Conservation (phyloP, 2,113 vertebrate genomes). For the Garra rufa region DNA sequence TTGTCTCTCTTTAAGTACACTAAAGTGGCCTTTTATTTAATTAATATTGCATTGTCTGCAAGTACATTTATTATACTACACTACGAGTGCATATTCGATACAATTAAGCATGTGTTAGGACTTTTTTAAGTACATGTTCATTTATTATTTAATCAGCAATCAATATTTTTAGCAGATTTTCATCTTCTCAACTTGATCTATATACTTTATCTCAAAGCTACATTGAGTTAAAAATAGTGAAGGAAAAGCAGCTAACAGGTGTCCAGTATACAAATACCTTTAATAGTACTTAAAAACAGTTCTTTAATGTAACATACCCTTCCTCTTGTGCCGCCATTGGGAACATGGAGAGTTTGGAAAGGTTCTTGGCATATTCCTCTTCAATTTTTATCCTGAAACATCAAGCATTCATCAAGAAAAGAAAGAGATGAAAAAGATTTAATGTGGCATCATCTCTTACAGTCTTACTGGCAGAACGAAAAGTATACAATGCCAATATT, state of each 20-base stretch:
- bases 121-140: not conserved
- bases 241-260: not conserved
- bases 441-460: not conserved
- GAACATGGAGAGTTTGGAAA: conserved; percentile 95
- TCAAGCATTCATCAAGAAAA: not conserved
- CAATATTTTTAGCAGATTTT: not conserved
- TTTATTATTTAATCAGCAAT: not conserved
- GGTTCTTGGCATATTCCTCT: conserved; percentile 97
- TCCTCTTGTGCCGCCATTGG: conserved; percentile 94
- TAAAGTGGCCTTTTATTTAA: not conserved
- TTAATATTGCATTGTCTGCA: not conserved
- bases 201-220: not conserved
- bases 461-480: not conserved
- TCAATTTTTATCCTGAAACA: conserved; percentile 95
- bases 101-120: not conserved
- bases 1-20: not conserved
- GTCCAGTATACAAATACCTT: not conserved
- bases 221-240: not conserved
- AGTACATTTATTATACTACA: not conserved
- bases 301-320: conserved; percentile 78
- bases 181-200: not conserved
- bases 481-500: not conserved
- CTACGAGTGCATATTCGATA: too few relatives aligned
- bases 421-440: not conserved
- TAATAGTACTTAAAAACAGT: not conserved